phyloP scores from a whole-genome alignment of 1,140 invertebrate species.

The Charaxes varanes region DNA sequence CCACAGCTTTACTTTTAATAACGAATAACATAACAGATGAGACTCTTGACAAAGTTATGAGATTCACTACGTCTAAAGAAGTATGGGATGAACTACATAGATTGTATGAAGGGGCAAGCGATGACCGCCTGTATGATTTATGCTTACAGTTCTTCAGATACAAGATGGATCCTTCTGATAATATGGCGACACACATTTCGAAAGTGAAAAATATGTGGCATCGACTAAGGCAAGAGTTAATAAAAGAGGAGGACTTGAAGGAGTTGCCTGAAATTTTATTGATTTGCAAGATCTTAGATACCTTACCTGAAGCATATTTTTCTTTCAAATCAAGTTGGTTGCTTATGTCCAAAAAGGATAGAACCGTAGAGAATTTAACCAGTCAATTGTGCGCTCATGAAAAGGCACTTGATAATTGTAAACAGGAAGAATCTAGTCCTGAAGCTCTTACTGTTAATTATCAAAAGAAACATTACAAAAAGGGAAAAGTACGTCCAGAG shows the following conservation, averaged over 20 bases:
- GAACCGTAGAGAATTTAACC: slow-evolving; percentile 9
- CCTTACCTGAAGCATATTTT: slow-evolving; percentile 7
- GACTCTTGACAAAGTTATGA: no score
- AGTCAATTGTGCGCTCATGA: slow-evolving; percentile 3
- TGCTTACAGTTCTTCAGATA: no score
- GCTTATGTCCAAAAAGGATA: slow-evolving; percentile 12
- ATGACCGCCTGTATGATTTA: no score
- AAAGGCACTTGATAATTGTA: background rate
- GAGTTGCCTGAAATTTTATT: slow-evolving; percentile 9
- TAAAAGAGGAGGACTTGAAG: background rate
- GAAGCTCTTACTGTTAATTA: slow-evolving; percentile 1
- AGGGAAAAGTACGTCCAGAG: background rate
- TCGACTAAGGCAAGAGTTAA: background rate
- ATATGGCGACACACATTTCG: background rate
- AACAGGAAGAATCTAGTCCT: background rate
- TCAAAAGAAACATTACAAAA: background rate
- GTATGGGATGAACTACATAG: no score
- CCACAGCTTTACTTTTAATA: no score
- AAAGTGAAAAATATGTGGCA: background rate
- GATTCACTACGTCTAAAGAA: no score
- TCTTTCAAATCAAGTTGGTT: slow-evolving; percentile 10
- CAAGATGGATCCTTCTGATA: background rate
- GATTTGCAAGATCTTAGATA: slow-evolving; percentile 11
- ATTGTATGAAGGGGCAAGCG: no score
- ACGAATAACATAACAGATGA: background rate